Evolutionary conservation across 1,140 invertebrate genomes (phyloP).

Genomic region (Orchestia grillus): DNA sequence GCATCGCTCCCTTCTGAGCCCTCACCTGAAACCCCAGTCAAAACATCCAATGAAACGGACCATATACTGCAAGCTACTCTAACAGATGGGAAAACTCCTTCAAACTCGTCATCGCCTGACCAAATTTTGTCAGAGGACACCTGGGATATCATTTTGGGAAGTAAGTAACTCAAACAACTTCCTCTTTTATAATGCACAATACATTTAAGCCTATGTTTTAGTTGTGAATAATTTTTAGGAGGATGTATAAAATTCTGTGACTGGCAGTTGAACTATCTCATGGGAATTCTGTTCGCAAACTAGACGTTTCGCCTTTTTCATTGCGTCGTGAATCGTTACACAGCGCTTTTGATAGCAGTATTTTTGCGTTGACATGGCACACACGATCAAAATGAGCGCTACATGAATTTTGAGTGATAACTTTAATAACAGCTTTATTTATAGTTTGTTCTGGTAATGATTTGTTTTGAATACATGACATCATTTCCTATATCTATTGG

Average conservation of each 20-base stretch:
- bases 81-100: neutral
- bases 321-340: neutral
- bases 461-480: neutral
- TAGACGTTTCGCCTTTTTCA: neutral
- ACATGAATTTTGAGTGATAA: neutral
- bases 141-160: neutral
- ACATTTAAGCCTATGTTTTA: neutral
- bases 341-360: neutral
- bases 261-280: too few relatives aligned
- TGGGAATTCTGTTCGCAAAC: too few relatives aligned
- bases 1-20: neutral
- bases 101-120: neutral
- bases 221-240: neutral
- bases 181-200: neutral
- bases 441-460: neutral
- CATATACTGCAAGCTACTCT: neutral
- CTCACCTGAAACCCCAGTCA: neutral
- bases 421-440: neutral
- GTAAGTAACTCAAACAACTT: neutral
- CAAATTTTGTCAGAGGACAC: neutral
- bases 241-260: neutral
- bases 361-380: neutral
- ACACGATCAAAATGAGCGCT: neutral
- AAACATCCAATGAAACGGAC: neutral
- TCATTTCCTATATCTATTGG: neutral